These are phyloP conservation scores for Tenualosa thibaudeaui DNA, from an alignment of 2,797 vertebrate species.

Conservation along the genomic window DNA sequence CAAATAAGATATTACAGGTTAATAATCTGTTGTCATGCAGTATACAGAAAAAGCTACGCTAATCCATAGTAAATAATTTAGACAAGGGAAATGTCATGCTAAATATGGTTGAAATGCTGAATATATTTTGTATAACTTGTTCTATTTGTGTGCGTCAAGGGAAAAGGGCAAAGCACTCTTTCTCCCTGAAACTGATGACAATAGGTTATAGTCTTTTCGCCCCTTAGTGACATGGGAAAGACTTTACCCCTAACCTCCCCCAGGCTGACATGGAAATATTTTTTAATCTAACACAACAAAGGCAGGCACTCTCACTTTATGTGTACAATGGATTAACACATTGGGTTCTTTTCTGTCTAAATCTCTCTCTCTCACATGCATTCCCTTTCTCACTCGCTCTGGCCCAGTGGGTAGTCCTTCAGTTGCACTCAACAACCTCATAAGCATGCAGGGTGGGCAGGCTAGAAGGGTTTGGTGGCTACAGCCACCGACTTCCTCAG, in stretches of 20 bases:
- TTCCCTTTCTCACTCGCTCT: not conserved
- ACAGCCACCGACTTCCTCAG: not conserved
- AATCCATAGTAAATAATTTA: not conserved
- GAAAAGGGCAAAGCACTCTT: not conserved
- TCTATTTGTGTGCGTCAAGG: not conserved
- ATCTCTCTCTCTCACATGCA: not conserved
- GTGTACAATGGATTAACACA: not conserved
- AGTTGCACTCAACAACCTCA: conserved; percentile 18
- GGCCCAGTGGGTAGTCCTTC: conserved; percentile 15
- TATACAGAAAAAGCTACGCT: not conserved
- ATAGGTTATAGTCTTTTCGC: not conserved
- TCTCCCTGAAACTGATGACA: not conserved
- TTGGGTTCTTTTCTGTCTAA: not conserved
- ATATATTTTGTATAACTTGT: too few species aligned
- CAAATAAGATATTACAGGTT: not conserved
- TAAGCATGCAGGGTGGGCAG: conserved; percentile 15
- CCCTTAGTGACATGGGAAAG: not conserved
- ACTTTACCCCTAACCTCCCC: not conserved
- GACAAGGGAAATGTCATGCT: not conserved
- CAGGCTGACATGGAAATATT: not conserved
- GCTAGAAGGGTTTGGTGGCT: not conserved
- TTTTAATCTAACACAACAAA: conserved; percentile 5
- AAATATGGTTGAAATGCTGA: not conserved
- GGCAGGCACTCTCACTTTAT: not conserved
- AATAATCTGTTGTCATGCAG: not conserved